phyloP scores from a whole-genome alignment of 2,797 vertebrate species.

The Babyrousa celebensis region DNA sequence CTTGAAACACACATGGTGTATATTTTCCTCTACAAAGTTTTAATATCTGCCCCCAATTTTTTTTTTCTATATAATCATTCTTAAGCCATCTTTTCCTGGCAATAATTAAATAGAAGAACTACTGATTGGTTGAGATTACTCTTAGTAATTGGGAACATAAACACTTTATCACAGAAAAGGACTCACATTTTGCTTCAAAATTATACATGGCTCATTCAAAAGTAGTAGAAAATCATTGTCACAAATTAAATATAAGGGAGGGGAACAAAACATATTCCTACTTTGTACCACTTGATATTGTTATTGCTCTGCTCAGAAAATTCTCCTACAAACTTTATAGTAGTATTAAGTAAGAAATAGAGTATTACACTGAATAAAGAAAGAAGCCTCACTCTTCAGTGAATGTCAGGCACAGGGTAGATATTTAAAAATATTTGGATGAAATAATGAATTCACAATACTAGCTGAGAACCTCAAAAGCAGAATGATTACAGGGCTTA shows the following conservation, averaged over 20 bases:
- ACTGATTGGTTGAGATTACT: background rate
- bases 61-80: background rate
- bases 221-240: background rate
- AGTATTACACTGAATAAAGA: background rate
- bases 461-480: background rate
- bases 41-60: background rate
- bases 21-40: background rate
- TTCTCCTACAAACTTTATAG: background rate
- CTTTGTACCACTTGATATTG: background rate
- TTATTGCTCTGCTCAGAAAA: background rate
- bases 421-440: background rate
- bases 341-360: background rate
- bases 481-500: background rate
- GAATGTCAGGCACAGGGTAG: background rate
- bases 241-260: background rate
- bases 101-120: conserved; percentile 29
- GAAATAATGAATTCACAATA: background rate
- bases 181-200: background rate
- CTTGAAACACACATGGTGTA: background rate
- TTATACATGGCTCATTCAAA: background rate
- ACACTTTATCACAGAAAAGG: background rate
- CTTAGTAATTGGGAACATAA: background rate
- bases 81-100: background rate
- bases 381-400: background rate
- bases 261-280: background rate